These are phyloP conservation scores for Peromyscus attwateri DNA, from an alignment of 2,797 vertebrate species.

Conservation along the genomic window DNA sequence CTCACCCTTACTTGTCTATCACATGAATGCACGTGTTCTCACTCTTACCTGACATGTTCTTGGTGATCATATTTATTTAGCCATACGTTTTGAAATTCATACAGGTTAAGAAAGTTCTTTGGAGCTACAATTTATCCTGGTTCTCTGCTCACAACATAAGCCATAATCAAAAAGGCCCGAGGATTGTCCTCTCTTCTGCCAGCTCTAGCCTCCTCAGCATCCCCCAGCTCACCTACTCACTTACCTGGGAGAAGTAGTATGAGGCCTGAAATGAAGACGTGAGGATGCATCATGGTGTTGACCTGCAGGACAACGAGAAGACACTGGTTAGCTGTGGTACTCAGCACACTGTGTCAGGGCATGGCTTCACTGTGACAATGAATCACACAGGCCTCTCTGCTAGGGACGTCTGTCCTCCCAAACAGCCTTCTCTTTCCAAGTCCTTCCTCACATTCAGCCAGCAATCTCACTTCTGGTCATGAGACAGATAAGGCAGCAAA, in stretches of 20 bases:
- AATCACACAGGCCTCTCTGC: not conserved
- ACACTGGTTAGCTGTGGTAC: too few species aligned
- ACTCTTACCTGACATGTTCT: not conserved
- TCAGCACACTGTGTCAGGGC: not conserved
- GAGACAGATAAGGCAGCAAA: too few species aligned
- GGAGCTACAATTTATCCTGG: not conserved
- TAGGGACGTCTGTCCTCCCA: too few species aligned
- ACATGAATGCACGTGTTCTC: too few species aligned
- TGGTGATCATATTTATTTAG: not conserved
- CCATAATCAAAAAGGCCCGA: not conserved
- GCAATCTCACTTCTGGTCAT: too few species aligned
- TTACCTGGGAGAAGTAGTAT: conserved; percentile 53
- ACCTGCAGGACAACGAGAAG: too few species aligned
- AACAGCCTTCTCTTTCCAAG: too few species aligned
- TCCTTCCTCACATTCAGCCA: too few species aligned
- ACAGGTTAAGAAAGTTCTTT: not conserved
- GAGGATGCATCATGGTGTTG: conserved; percentile 16
- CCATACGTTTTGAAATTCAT: not conserved
- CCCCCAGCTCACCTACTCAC: not conserved
- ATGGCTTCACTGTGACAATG: not conserved
- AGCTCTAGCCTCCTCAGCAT: rapidly evolving
- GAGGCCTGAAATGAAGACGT: not conserved
- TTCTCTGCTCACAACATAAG: not conserved
- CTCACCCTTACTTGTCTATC: too few species aligned
- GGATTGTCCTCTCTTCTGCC: not conserved